These are phyloP conservation scores for Lagorchestes hirsutus DNA, from an alignment of 2,797 vertebrate species.

Conservation along the genomic window DNA sequence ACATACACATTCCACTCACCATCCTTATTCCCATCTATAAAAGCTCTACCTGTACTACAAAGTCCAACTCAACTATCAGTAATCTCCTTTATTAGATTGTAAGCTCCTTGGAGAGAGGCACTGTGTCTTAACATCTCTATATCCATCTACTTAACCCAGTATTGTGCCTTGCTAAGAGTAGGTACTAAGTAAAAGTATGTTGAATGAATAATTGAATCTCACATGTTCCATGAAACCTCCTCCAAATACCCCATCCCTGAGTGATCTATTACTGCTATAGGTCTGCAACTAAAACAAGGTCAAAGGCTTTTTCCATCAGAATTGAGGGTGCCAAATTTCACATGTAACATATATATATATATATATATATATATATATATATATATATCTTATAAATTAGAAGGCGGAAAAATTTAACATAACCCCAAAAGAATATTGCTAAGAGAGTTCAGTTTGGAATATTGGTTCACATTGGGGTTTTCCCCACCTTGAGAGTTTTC, in stretches of 20 bases:
- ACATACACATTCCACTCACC: not conserved
- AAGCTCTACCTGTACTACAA: not conserved
- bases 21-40: not conserved
- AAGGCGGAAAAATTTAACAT: too few relatives aligned
- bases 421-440: not conserved
- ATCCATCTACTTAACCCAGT: not conserved
- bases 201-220: not conserved
- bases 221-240: not conserved
- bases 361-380: too few relatives aligned
- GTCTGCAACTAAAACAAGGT: not conserved
- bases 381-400: too few relatives aligned
- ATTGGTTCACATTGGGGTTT: not conserved
- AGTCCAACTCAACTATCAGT: not conserved
- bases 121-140: not conserved
- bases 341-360: too few relatives aligned
- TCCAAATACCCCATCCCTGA: not conserved
- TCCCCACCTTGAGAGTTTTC: not conserved
- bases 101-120: not conserved
- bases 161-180: not conserved
- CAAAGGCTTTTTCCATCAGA: not conserved
- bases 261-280: not conserved
- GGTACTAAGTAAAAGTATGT: not conserved
- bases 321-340: not conserved
- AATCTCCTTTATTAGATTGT: not conserved
- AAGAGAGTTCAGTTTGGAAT: not conserved